Percentiles rank a stretch among this genome's conserved stretches.
phyloP scores from a whole-genome alignment of 2,888 invertebrate species.

The Xylophagus ater region DNA sequence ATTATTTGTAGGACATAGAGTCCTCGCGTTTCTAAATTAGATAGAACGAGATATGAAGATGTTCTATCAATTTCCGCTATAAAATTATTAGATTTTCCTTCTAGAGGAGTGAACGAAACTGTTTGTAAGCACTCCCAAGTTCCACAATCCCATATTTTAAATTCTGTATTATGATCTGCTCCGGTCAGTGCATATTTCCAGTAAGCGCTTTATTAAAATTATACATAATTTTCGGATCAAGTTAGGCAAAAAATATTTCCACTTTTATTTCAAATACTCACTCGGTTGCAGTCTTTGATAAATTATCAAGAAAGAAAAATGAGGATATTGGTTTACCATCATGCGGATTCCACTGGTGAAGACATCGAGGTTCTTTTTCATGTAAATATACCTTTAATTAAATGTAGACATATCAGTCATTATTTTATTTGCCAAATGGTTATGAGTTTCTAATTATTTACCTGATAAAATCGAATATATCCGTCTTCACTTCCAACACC shows the following conservation, averaged over 20 bases:
- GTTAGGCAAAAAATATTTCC: no score
- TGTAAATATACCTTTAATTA: slow-evolving; percentile 53
- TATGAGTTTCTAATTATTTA: slow-evolving; percentile 24
- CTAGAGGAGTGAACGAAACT: slow-evolving; percentile 49
- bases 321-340: slow-evolving; percentile 75
- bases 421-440: slow-evolving; percentile 1
- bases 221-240: no score
- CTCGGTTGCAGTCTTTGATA: slow-evolving; percentile 67
- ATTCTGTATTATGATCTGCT: slow-evolving; percentile 75
- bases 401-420: slow-evolving; percentile 6
- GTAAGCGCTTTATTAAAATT: slow-evolving; percentile 46
- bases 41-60: slow-evolving; percentile 74
- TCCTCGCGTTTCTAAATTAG: slow-evolving; percentile 75
- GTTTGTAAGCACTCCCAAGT: slow-evolving; percentile 91
- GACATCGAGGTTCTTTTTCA: slow-evolving; percentile 61
- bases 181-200: slow-evolving; percentile 96
- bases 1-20: slow-evolving; percentile 70
- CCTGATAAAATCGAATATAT: slow-evolving; percentile 85
- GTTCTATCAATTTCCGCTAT: slow-evolving; percentile 69
- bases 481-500: slow-evolving; percentile 85
- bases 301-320: slow-evolving; percentile 89
- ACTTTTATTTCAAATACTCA: slow-evolving; percentile 46
- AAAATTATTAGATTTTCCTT: slow-evolving; percentile 22
- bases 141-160: slow-evolving; percentile 92
- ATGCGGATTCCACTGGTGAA: slow-evolving; percentile 92